These are phyloP conservation scores for Monodelphis domestica DNA, from an alignment of 2,797 vertebrate species.

Conservation along the genomic window DNA sequence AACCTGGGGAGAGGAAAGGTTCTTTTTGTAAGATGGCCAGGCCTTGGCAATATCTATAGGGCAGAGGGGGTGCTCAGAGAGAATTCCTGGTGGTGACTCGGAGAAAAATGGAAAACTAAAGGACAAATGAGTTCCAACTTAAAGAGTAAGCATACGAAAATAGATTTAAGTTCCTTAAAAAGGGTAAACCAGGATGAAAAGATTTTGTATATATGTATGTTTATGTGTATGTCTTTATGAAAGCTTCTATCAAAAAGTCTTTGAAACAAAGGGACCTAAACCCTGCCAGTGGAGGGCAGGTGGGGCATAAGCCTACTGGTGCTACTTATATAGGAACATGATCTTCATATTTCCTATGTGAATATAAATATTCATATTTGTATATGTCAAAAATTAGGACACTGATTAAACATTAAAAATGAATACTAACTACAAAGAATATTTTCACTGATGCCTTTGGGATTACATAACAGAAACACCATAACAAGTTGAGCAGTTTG, in stretches of 20 bases:
- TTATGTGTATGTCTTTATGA: background rate
- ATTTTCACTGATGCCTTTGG: background rate
- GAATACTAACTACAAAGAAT: background rate
- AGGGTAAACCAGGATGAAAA: constrained; percentile 9
- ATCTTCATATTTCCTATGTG: too few relatives aligned
- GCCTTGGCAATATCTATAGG: background rate
- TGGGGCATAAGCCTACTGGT: background rate
- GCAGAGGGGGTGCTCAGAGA: constrained; percentile 1
- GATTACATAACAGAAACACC: background rate
- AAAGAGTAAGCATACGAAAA: constrained; percentile 49
- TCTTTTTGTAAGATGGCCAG: constrained; percentile 52
- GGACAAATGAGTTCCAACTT: constrained; percentile 31
- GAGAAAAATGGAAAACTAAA: constrained; percentile 42
- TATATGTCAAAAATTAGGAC: background rate
- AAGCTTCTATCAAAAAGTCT: background rate
- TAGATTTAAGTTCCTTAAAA: constrained; percentile 28
- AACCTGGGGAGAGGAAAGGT: background rate
- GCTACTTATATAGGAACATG: too few relatives aligned
- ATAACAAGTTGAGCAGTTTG: background rate
- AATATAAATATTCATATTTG: too few relatives aligned
- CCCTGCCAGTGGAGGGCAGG: background rate
- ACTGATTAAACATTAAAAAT: background rate
- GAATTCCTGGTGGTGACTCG: constrained; percentile 40
- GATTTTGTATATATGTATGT: background rate
- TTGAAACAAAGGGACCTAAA: background rate